phyloP scores from a whole-genome alignment of 2,888 invertebrate species.

The Eulithis testata region DNA sequence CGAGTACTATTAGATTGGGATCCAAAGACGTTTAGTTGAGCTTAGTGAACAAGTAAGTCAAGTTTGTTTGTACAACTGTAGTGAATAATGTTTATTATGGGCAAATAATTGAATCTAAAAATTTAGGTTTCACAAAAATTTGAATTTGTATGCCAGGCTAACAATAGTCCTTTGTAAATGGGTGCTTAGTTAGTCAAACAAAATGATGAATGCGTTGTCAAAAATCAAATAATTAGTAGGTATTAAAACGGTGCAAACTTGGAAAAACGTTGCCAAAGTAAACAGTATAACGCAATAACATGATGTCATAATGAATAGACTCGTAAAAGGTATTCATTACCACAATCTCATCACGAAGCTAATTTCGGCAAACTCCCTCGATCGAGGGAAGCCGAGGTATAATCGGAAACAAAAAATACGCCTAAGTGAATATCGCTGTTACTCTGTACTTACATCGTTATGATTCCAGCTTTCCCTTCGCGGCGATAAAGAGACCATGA shows the following conservation, averaged over 20 bases:
- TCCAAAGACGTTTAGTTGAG: conserved; percentile 3
- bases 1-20: not conserved
- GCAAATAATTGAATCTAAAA: no score
- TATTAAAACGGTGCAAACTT: no score
- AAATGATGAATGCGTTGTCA: no score
- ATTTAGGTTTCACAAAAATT: no score
- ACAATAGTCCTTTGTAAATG: no score
- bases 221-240: no score
- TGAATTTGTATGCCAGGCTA: no score
- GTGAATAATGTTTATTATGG: no score
- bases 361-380: conserved; percentile 32
- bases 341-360: conserved; percentile 22
- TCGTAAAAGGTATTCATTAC: conserved; percentile 26
- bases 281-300: conserved; percentile 8
- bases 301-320: conserved; percentile 18
- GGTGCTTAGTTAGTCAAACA: no score
- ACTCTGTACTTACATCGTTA: conserved; percentile 66
- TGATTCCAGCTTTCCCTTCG: conserved; percentile 66
- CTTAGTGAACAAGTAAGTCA: not conserved
- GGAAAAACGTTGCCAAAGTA: no score
- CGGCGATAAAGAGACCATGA: conserved; percentile 70
- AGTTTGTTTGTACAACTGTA: no score
- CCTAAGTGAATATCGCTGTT: conserved; percentile 76
- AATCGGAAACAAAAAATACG: conserved; percentile 60
- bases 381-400: conserved; percentile 34